Base-by-base conservation (phyloP, 2,888 invertebrate species). In the Platerodrilus igneus region DNA sequence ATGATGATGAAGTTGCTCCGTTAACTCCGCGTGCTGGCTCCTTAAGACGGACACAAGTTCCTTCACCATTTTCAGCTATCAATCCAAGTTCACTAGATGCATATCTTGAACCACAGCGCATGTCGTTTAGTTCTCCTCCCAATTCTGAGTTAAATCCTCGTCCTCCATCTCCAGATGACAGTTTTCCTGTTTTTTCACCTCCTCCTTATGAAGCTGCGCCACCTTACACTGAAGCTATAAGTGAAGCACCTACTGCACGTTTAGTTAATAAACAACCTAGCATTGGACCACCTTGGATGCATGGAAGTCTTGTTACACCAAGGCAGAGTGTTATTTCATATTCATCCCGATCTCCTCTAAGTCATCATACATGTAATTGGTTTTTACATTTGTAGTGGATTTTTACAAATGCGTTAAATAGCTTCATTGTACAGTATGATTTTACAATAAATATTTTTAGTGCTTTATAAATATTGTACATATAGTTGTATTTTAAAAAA, bases 341-440 rank as follows among this genome's bases (percentile, higher is more conserved):
- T 60, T 81, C 84, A 50, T 85, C 87, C 48, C 78, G 83, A 59
- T 83, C 82, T 53, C 78, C 79, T 38, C 72, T 75, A 59, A 90
- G 90, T 55, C 91, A 92, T 76, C 91, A 91, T 67, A 89, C 88
- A 76, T 92, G 92, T 92, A 91, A 84, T 66, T 67, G 37, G n/a
- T 21, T 23, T 43, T 41, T 41, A 22, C 19, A n/a, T n/a, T n/a
- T n/a, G n/a, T n/a, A n/a, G n/a, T n/a, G n/a, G n/a, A n/a, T n/a
- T n/a, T n/a, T n/a, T n/a, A n/a, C n/a, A n/a, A n/a, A n/a, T n/a
- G n/a, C n/a, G n/a, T n/a, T n/a, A n/a, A n/a, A n/a, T n/a, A n/a
- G n/a, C n/a, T n/a, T n/a, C n/a, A n/a, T n/a, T n/a, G n/a, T n/a
- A n/a, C n/a, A n/a, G n/a, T n/a, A n/a, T n/a, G n/a, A n/a, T n/a